These are phyloP conservation scores for Archips crataeganus DNA, from an alignment of 2,888 invertebrate genomes.

Conservation along the genomic window DNA sequence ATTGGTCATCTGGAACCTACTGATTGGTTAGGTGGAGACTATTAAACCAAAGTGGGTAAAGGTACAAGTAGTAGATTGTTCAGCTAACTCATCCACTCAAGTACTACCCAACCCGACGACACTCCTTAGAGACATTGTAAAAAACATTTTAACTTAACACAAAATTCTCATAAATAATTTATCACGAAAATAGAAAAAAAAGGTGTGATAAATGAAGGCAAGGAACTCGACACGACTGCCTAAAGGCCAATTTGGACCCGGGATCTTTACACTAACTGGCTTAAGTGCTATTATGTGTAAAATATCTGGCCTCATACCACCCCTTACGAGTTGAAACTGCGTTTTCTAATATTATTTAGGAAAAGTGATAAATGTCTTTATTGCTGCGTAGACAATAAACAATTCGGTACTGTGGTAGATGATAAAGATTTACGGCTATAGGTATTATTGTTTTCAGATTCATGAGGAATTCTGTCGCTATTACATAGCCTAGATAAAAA, in stretches of 20 bases:
- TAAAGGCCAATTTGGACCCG: constrained; percentile 47
- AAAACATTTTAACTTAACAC: constrained; percentile 37
- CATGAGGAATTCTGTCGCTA: background rate
- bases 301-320: constrained; percentile 50
- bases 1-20: too few relatives aligned
- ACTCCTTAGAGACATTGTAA: constrained; percentile 8
- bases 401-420: constrained; percentile 6
- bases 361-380: constrained; percentile 37
- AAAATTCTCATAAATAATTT: constrained; percentile 43
- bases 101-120: background rate
- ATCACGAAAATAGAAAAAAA: constrained; percentile 44
- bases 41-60: too few relatives aligned
- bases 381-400: constrained; percentile 24
- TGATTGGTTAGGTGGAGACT: too few relatives aligned
- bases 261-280: constrained; percentile 47
- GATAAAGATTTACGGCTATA: constrained; percentile 1
- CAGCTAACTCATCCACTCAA: background rate
- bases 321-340: constrained; percentile 41
- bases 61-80: too few relatives aligned
- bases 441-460: constrained; percentile 4
- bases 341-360: constrained; percentile 34
- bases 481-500: background rate
- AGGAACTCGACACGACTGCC: constrained; percentile 46
- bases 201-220: constrained; percentile 46
- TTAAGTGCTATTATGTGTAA: constrained; percentile 52